These are phyloP conservation scores for Sebastiscus albofasciatus DNA, from an alignment of 2,797 vertebrate species.

Conservation along the genomic window DNA sequence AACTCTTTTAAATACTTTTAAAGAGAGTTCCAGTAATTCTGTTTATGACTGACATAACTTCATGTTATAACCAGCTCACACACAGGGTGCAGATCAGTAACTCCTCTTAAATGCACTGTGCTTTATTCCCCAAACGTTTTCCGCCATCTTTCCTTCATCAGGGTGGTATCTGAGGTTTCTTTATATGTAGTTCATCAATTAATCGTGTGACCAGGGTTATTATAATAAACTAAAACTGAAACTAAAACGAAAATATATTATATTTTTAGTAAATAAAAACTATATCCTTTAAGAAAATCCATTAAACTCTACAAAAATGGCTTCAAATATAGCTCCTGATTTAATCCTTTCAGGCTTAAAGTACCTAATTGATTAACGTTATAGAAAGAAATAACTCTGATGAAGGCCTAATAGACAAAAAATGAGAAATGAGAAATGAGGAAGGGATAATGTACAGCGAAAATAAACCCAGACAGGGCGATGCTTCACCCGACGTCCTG, in stretches of 20 bases:
- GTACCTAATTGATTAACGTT: not conserved
- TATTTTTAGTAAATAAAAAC: too few species aligned
- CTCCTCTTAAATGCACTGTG: not conserved
- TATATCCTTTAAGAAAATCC: not conserved
- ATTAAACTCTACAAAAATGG: not conserved
- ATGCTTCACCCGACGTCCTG: too few species aligned
- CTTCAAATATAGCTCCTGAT: not conserved
- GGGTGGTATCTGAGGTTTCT: not conserved
- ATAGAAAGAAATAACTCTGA: not conserved
- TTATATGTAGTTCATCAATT: not conserved
- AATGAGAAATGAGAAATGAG: too few species aligned
- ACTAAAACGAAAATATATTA: fast-evolving
- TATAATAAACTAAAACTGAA: too few species aligned
- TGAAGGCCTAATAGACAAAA: not conserved
- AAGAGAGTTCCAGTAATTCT: not conserved
- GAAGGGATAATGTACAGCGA: too few species aligned
- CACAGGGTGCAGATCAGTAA: not conserved
- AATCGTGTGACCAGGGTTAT: not conserved
- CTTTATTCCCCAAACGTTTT: not conserved
- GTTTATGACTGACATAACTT: not conserved
- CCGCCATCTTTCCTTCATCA: not conserved
- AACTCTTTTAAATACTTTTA: not conserved
- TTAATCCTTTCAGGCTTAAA: too few species aligned
- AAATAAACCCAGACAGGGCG: too few species aligned
- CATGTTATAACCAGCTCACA: not conserved